Evolutionary conservation across 2,113 vertebrate genomes (phyloP), one percentile per base, ranked within the genome.

Genomic region (Ciconia maguari): DNA sequence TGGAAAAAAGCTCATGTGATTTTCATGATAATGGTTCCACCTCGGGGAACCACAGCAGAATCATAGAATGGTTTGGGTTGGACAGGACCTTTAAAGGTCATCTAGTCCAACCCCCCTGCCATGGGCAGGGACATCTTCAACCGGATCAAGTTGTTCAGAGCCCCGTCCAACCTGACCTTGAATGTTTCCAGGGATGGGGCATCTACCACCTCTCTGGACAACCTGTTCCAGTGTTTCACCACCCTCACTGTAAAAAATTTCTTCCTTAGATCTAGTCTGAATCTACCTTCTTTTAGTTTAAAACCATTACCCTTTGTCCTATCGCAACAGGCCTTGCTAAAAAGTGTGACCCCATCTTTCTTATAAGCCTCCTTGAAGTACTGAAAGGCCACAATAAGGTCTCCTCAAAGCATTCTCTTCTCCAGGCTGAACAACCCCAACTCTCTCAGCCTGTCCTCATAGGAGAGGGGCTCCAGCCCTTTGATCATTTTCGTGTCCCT

Each of bases 301-400:
- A 84, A 38, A 17, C 21, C 14, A 55, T 32, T 21, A 4, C 6
- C 10, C 8, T 8, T 44, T n/a, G 30, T 62, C 66, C 24, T 42
- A 9, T 20, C 0, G 0, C 22, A 8, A 41, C 19, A 62, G 19
- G 12, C 2, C 3, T 9, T 52, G 1, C 11, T 38, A 48, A 69
- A 15, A 48, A 82, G 12, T 32, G 2, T 57, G 21, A 16, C 21
- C 12, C 12, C 34, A 32, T 16, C 61, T 27, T 62, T 62, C 25
- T 27, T 62, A 41, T 27, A 38, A 17, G 16, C 11, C 24, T 25
- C 36, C 16, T 38, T 38, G 6, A 41, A 62, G 61, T 62, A 41
- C 7, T 41, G 36, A 18, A 19, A 62, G 16, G 25, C 36, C 3
- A 1, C 36, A 27, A 19, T 18, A 27, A 62, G 25, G 36, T 62